Conservation (phyloP, 2,888 invertebrate genomes). For the Bhutanitis thaidina region DNA sequence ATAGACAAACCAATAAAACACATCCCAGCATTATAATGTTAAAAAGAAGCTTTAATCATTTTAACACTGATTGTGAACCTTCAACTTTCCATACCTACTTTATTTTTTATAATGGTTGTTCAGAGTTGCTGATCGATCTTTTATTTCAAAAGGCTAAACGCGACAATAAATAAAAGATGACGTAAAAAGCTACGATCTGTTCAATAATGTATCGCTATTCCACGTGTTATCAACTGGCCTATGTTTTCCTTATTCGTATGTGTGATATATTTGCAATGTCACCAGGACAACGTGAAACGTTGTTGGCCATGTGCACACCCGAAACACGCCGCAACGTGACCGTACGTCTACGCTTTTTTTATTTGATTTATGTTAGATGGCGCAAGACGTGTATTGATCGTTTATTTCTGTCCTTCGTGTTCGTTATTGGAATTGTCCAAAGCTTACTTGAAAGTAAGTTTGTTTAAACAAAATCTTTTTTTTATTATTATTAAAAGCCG, state of each 20-base stretch:
- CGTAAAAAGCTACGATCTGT: neutral
- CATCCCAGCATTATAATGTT: no score
- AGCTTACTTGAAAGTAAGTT: no score
- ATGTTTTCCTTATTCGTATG: slow-evolving; percentile 9
- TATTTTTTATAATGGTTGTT: no score
- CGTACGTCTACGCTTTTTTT: slow-evolving; percentile 24
- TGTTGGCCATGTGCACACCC: slow-evolving; percentile 33
- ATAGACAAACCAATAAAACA: no score
- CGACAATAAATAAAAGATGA: no score
- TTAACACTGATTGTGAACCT: no score
- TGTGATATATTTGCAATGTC: slow-evolving; percentile 12
- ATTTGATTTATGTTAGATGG: neutral
- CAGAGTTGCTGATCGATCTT: no score
- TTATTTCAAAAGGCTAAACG: neutral
- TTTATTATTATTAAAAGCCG: no score
- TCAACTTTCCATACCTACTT: no score
- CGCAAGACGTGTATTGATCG: neutral
- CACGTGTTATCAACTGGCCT: neutral
- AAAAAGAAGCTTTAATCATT: no score
- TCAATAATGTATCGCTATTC: slow-evolving; percentile 9
- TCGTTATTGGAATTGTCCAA: neutral
- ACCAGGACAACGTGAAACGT: slow-evolving; percentile 32
- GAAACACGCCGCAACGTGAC: slow-evolving; percentile 36
- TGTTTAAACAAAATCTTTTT: no score
- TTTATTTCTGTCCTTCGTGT: neutral